phyloP scores from a whole-genome alignment of 2,113 vertebrate genomes.

The Gobio gobio region DNA sequence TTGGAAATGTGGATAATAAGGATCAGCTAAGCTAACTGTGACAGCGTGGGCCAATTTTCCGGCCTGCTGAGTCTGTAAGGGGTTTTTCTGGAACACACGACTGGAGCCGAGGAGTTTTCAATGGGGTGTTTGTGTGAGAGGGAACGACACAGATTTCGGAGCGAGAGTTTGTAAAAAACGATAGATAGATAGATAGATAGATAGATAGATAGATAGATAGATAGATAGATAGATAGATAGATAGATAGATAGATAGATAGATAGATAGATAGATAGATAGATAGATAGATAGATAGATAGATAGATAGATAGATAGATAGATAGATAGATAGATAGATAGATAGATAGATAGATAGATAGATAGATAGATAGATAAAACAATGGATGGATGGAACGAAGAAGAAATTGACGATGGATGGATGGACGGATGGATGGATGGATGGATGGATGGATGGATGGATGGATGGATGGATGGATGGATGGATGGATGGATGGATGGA shows the following conservation, averaged over 20 bases:
- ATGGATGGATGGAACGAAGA: too few relatives aligned
- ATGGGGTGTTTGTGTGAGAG: constrained; percentile 45
- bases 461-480: background rate
- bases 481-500: too few relatives aligned
- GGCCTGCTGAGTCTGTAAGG: constrained; percentile 90
- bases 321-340: background rate
- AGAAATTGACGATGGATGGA: too few relatives aligned
- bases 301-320: background rate
- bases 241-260: background rate
- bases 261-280: background rate
- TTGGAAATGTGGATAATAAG: constrained; percentile 95
- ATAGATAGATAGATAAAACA: background rate
- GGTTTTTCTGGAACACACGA: constrained; percentile 84
- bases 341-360: background rate
- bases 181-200: background rate
- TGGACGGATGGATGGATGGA: too few relatives aligned
- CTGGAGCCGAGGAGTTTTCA: constrained; percentile 73
- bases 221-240: background rate
- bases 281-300: background rate
- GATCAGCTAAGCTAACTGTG: constrained; percentile 88
- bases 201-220: background rate
- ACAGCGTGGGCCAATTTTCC: constrained; percentile 99
- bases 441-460: too few relatives aligned
- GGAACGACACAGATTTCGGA: background rate
- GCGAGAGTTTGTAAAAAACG: background rate